Conservation (phyloP, 2,888 invertebrate species). For the Blastobasis lacticolella region DNA sequence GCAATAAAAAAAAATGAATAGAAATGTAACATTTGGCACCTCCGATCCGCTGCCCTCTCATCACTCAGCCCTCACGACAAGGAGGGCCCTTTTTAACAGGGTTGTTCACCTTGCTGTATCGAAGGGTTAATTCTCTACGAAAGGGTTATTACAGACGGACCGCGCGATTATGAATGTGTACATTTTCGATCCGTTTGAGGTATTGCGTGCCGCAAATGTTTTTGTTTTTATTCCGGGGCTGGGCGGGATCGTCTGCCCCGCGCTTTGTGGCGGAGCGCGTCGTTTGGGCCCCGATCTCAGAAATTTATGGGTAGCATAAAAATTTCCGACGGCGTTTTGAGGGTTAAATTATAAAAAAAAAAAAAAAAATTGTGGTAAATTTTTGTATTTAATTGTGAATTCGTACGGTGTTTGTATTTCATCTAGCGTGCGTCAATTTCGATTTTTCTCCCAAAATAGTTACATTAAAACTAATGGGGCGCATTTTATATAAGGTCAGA, state of each 20-base stretch:
- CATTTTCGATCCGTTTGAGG: constrained; percentile 40
- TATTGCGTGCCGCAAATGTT: constrained; percentile 51
- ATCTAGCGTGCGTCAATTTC: no score
- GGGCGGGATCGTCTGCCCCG: constrained; percentile 29
- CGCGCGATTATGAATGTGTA: constrained; percentile 43
- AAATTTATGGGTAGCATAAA: constrained; percentile 16
- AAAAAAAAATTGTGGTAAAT: no score
- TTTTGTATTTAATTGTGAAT: no score
- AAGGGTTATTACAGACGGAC: constrained; percentile 54
- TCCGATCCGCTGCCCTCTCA: constrained; percentile 20
- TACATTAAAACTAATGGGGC: no score
- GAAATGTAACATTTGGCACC: no score
- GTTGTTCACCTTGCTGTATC: constrained; percentile 67
- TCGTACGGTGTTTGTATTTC: no score
- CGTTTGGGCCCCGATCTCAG: constrained; percentile 14
- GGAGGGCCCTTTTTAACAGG: constrained; percentile 58
- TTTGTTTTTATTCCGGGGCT: constrained; percentile 48
- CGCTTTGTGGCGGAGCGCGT: constrained; percentile 24
- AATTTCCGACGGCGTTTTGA: not conserved
- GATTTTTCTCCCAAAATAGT: no score
- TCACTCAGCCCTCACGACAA: constrained; percentile 24
- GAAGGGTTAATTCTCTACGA: constrained; percentile 65
- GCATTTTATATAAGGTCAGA: no score
- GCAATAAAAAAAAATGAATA: no score
- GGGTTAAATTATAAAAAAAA: no score